Conservation (phyloP, 1,140 invertebrate species). For the Dufourea novaeangliae region DNA sequence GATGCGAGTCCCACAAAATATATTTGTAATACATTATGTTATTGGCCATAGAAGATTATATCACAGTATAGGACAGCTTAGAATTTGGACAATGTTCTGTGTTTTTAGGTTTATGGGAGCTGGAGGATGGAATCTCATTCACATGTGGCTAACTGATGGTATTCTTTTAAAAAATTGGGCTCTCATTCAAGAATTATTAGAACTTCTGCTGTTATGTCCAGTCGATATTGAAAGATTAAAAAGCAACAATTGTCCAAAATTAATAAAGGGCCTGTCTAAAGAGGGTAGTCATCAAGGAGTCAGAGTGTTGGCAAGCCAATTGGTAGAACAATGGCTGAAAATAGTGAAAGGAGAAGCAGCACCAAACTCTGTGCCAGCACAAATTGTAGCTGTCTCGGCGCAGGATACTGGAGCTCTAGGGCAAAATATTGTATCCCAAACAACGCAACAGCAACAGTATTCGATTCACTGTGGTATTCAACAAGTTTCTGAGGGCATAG, state of each 20-base stretch:
- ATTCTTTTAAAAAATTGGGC: slow-evolving; percentile 92
- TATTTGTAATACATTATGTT: not conserved
- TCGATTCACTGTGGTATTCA: slow-evolving; percentile 47
- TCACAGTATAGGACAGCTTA: not conserved
- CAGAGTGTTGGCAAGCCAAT: slow-evolving; percentile 87
- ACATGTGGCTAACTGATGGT: slow-evolving; percentile 93
- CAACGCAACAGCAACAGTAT: slow-evolving; percentile 45
- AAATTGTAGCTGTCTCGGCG: slow-evolving; percentile 67
- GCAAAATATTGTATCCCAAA: slow-evolving; percentile 24
- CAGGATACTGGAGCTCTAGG: slow-evolving; percentile 22
- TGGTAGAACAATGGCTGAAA: slow-evolving; percentile 95
- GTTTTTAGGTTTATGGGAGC: slow-evolving; percentile 90
- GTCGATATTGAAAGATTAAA: slow-evolving; percentile 94
- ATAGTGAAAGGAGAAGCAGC: slow-evolving; percentile 88
- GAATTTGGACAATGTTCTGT: slow-evolving; percentile 19
- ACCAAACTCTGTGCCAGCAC: slow-evolving; percentile 73
- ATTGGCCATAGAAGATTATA: not conserved
- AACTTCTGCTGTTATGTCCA: slow-evolving; percentile 91
- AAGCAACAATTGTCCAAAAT: slow-evolving; percentile 94
- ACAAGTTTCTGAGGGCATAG: slow-evolving; percentile 43
- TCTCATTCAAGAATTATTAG: slow-evolving; percentile 91
- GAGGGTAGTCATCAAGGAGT: slow-evolving; percentile 89
- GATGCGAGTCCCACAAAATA: slow-evolving; percentile 68
- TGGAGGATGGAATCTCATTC: slow-evolving; percentile 94
- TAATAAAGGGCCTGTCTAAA: slow-evolving; percentile 94